phyloP scores from a whole-genome alignment of 1,140 invertebrate genomes.

The Sinella curviseta region DNA sequence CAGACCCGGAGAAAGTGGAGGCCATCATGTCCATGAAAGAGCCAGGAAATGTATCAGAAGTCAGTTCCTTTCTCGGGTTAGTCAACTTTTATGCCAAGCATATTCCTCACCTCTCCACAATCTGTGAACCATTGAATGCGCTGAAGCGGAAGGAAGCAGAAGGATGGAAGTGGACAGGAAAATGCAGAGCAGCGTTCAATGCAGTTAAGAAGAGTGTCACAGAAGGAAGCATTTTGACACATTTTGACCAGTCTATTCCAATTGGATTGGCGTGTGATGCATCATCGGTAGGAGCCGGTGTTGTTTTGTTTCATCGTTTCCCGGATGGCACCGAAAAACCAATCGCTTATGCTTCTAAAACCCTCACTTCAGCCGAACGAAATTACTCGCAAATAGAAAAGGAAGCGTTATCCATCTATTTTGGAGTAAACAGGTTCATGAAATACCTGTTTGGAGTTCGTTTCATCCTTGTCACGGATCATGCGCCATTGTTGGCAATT shows the following conservation, averaged over 20 bases:
- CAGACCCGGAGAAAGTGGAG: not conserved
- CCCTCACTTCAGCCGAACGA: slow-evolving; percentile 26
- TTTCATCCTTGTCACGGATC: slow-evolving; percentile 52
- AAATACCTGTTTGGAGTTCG: slow-evolving; percentile 49
- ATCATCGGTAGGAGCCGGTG: slow-evolving; percentile 38
- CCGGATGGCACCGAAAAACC: slow-evolving; percentile 46
- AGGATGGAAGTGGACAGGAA: not conserved
- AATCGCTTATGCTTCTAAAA: slow-evolving; percentile 47
- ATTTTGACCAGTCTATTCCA: not conserved
- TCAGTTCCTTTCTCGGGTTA: slow-evolving; percentile 51
- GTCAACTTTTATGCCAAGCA: slow-evolving; percentile 53
- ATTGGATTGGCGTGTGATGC: slow-evolving; percentile 38
- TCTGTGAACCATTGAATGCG: slow-evolving; percentile 45
- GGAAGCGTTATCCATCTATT: slow-evolving; percentile 49
- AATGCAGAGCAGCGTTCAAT: not conserved
- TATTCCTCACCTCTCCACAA: slow-evolving; percentile 49
- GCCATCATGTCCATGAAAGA: not conserved
- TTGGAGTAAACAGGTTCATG: slow-evolving; percentile 47
- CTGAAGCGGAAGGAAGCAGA: not conserved
- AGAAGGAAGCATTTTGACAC: not conserved
- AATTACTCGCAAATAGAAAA: slow-evolving; percentile 43
- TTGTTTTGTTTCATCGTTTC: slow-evolving; percentile 41
- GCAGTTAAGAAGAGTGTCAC: not conserved
- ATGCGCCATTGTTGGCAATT: slow-evolving; percentile 51
- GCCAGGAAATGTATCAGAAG: not conserved